A percentile compares a stretch with the other conserved stretches of the same genome.
Evolutionary conservation across 2,797 vertebrate genomes (phyloP).

Genomic region (Amblyraja radiata): DNA sequence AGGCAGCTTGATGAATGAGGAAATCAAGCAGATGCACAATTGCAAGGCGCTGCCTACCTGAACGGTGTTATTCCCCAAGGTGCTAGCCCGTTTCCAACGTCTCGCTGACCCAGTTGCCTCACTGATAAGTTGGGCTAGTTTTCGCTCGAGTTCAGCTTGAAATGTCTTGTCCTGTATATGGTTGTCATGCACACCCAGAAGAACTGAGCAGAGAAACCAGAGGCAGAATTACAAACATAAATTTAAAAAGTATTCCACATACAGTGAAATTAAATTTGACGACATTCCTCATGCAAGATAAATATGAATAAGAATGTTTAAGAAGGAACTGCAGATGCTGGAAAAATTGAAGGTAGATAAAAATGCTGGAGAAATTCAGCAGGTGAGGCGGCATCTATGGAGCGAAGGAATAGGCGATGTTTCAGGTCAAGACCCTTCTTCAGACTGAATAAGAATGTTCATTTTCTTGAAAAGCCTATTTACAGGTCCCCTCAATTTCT

Average conservation of each 20-base stretch:
- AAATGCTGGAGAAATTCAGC: too few species aligned
- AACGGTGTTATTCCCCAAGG: conserved; percentile 72
- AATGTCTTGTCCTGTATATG: conserved; percentile 76
- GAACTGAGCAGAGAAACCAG: conserved; percentile 57
- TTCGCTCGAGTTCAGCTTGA: conserved; percentile 82
- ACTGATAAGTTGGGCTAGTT: conserved; percentile 78
- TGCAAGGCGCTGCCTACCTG: conserved; percentile 63
- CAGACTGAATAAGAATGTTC: background rate
- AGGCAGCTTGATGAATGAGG: background rate
- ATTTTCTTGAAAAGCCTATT: background rate
- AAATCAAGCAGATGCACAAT: background rate
- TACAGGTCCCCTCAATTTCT: background rate
- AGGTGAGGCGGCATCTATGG: too few species aligned
- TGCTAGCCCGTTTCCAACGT: conserved; percentile 79
- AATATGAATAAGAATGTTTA: background rate
- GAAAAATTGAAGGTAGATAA: too few species aligned
- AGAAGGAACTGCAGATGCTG: too few species aligned
- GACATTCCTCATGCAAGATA: background rate
- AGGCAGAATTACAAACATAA: background rate
- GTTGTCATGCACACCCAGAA: conserved; percentile 80
- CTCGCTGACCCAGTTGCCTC: conserved; percentile 70
- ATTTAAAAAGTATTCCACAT: background rate
- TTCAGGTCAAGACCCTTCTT: too few species aligned
- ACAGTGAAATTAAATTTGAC: background rate
- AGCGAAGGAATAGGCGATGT: too few species aligned